These are phyloP conservation scores for Rhinogobius similis DNA, from an alignment of 2,113 vertebrate genomes.

Conservation along the genomic window DNA sequence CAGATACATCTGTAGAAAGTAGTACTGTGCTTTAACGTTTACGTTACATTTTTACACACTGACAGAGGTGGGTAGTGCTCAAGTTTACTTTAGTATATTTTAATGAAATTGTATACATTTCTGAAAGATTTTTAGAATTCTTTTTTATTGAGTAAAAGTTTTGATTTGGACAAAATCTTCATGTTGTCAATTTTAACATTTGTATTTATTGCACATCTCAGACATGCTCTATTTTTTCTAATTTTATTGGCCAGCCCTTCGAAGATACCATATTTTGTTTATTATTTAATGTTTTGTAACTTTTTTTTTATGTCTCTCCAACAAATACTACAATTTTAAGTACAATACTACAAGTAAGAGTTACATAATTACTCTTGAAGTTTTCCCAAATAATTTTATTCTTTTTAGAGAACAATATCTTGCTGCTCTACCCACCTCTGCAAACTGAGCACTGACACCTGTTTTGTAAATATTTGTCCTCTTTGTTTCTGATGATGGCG, in stretches of 20 bases:
- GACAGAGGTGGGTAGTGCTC: background rate
- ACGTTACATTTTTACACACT: constrained; percentile 16
- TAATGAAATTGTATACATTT: background rate
- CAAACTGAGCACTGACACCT: background rate
- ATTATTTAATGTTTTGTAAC: background rate
- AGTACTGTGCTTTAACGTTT: constrained; percentile 18
- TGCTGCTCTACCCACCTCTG: background rate
- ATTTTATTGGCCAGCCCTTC: no score
- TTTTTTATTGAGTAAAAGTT: background rate
- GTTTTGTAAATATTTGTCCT: background rate
- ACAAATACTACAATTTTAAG: no score
- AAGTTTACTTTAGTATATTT: background rate
- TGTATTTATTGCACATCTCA: no score
- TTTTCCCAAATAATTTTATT: background rate
- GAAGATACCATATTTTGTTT: no score
- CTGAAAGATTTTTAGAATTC: no score
- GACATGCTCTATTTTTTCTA: no score
- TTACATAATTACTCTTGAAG: background rate
- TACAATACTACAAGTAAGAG: no score
- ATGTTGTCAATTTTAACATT: no score
- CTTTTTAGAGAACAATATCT: background rate
- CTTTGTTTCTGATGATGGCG: constrained; percentile 16
- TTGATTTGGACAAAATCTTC: no score
- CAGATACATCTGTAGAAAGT: constrained; percentile 13
- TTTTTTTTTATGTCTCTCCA: no score